phyloP scores from a whole-genome alignment of 2,888 invertebrate species.

The Drosophila birchii region DNA sequence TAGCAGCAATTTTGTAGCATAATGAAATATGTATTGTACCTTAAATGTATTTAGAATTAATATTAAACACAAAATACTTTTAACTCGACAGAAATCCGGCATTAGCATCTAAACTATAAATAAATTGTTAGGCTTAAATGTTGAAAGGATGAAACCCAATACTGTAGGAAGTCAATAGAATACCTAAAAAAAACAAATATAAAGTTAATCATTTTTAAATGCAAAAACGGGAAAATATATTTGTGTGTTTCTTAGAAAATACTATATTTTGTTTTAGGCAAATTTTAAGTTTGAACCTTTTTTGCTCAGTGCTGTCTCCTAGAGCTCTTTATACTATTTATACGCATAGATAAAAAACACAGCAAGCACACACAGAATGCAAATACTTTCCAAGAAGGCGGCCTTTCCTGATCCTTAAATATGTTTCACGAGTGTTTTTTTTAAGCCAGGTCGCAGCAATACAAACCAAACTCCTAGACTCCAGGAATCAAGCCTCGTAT shows the following conservation, averaged over 20 bases:
- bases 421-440: slow-evolving; percentile 29
- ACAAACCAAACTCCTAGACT: slow-evolving; percentile 72
- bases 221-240: slow-evolving; percentile 32
- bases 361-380: slow-evolving; percentile 12
- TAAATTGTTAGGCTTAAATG: slow-evolving; percentile 76
- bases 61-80: slow-evolving; percentile 70
- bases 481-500: slow-evolving; percentile 48
- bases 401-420: slow-evolving; percentile 57
- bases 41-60: slow-evolving; percentile 77
- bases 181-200: slow-evolving; percentile 40
- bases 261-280: slow-evolving; percentile 52
- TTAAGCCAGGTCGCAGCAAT: slow-evolving; percentile 61
- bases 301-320: slow-evolving; percentile 75
- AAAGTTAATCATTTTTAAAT: slow-evolving; percentile 66
- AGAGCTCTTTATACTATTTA: slow-evolving; percentile 53
- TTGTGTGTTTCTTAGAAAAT: slow-evolving; percentile 51
- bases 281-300: slow-evolving; percentile 57
- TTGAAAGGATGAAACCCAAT: slow-evolving; percentile 54
- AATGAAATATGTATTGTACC: slow-evolving; percentile 79
- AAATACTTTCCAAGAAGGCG: slow-evolving; percentile 50
- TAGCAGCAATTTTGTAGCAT: slow-evolving; percentile 79
- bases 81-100: slow-evolving; percentile 53
- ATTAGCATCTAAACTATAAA: slow-evolving; percentile 68
- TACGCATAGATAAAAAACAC: slow-evolving; percentile 19
- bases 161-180: slow-evolving; percentile 57